Base-by-base conservation (phyloP, 2,888 invertebrate species). In the Toxonevra muliebris region DNA sequence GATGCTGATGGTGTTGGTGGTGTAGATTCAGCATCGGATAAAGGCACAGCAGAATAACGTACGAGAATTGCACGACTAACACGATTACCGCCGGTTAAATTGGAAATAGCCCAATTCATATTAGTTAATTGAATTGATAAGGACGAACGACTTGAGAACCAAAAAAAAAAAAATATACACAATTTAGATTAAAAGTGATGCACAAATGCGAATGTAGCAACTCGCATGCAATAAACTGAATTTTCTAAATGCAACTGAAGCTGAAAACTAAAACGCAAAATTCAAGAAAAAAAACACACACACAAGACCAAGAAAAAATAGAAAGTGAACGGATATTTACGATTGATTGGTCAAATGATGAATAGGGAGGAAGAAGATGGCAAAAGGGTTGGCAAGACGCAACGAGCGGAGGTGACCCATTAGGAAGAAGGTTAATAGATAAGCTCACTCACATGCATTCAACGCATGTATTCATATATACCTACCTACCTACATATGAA, bases 21-120 rank as follows among this genome's bases (percentile, higher is more conserved):
- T 9, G 76, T 75, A 50, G 83, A 79, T 60, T 78, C 76, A 20
- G 76, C 75, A 62, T 76, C 75, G 41, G 77, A 75, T 10, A 78
- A 77, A 12, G 84, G 84, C 65, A 84, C 84, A 48, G 84, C 81
- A 12, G 84, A 85, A 71, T 84, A 84, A 20, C 84, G 82, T 50
- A 84, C 83, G 55, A 85, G 80, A 66, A 84, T 80, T 41, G 84
- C 84, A 65, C 83, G 84, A 76, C 84, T 84, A 63, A 85, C 84
- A 15, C 84, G 85, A 80, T 84, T 84, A 73, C 84, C 79, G 72
- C 84, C 84, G 72, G 84, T 83, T 71, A 85, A 74, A 78, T 84
- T 84, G 59, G 84, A 83, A 64, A 84, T 80, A 73, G 84, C 85
- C 84, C 84, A 84, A 77, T 83, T 83, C 84, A 84, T 84, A 76